Conservation (phyloP, 2,888 invertebrate genomes). For the Oasisia sp. region DNA sequence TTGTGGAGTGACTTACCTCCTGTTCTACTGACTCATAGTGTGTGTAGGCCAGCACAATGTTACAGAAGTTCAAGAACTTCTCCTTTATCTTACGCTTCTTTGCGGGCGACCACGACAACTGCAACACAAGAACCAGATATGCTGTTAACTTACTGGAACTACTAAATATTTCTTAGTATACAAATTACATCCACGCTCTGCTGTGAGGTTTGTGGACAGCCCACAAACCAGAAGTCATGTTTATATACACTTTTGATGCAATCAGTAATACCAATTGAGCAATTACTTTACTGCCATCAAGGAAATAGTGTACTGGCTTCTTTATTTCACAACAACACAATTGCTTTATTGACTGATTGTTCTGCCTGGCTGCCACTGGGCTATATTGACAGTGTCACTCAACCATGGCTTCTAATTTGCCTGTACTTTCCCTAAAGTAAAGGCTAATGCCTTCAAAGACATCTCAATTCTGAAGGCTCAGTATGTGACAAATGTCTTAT, state of each 20-base stretch:
- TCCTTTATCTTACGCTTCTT: conserved; percentile 57
- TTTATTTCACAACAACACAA: too few species aligned
- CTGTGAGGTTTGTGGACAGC: not conserved
- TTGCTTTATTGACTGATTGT: not conserved
- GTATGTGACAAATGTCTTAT: too few species aligned
- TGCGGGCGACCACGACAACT: not conserved
- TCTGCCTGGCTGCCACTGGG: not conserved
- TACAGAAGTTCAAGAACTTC: conserved; percentile 71
- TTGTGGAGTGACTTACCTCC: conserved; percentile 63
- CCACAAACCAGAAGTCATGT: too few species aligned
- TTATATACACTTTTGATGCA: not conserved
- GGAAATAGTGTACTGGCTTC: not conserved
- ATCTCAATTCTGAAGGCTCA: too few species aligned
- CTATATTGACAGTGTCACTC: not conserved
- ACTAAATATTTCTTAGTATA: not conserved
- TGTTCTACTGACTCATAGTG: conserved; percentile 68
- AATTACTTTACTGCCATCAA: not conserved
- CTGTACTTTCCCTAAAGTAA: not conserved
- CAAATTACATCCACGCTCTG: not conserved
- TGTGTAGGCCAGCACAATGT: conserved; percentile 70
- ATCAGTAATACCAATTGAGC: not conserved
- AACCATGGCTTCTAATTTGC: not conserved
- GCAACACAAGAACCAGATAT: not conserved
- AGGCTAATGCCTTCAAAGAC: too few species aligned
- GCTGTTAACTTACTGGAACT: not conserved